These are phyloP conservation scores for Megalonaias nervosa DNA, from an alignment of 1,140 invertebrate genomes.

Conservation along the genomic window DNA sequence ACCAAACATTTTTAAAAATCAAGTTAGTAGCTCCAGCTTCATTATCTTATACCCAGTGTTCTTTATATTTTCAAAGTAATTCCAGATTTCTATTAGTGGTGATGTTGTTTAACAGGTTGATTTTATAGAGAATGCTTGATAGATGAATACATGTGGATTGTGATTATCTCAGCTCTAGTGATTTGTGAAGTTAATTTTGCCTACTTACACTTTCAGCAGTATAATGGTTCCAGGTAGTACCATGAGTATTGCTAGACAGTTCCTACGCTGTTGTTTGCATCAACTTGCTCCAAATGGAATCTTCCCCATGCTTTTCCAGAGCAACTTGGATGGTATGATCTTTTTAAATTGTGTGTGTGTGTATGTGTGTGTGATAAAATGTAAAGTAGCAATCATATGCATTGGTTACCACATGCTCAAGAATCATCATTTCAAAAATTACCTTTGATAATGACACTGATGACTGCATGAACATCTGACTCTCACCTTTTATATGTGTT, in stretches of 20 bases:
- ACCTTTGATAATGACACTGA: too few relatives aligned
- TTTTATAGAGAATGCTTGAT: neutral
- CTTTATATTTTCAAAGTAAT: too few relatives aligned
- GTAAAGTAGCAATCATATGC: too few relatives aligned
- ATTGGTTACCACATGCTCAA: too few relatives aligned
- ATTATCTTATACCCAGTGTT: too few relatives aligned
- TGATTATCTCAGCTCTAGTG: neutral
- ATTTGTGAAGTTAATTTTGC: slow-evolving; percentile 15
- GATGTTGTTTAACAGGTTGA: neutral
- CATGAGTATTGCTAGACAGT: slow-evolving; percentile 93
- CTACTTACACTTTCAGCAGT: slow-evolving; percentile 74
- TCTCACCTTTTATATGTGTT: too few relatives aligned
- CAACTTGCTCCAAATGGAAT: slow-evolving; percentile 97
- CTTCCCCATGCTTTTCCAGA: slow-evolving; percentile 95
- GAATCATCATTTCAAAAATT: too few relatives aligned
- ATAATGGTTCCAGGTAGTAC: slow-evolving; percentile 71
- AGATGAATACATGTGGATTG: neutral
- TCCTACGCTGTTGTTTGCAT: slow-evolving; percentile 95
- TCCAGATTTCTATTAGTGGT: neutral
- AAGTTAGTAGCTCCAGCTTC: too few relatives aligned
- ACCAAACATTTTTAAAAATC: too few relatives aligned
- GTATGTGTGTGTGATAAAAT: too few relatives aligned
- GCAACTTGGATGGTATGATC: slow-evolving; percentile 62
- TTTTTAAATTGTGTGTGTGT: neutral
- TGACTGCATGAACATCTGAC: too few relatives aligned